phyloP scores from a whole-genome alignment of 2,797 vertebrate species.

The Prunella strophiata region DNA sequence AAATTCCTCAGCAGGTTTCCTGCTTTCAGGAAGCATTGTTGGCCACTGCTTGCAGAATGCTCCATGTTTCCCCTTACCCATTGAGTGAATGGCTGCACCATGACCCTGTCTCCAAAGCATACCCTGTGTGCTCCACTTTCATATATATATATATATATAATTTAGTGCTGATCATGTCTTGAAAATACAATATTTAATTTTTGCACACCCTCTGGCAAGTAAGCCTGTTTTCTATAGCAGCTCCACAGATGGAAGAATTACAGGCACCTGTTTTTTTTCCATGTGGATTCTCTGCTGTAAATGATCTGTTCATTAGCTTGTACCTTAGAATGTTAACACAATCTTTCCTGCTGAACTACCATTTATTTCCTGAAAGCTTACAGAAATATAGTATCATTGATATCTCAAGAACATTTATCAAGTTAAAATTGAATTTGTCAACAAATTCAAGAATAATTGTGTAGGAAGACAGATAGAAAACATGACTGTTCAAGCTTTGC shows the following conservation, averaged over 20 bases:
- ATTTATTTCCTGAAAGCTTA: background rate
- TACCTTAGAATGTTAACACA: background rate
- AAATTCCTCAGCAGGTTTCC: background rate
- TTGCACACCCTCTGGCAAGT: background rate
- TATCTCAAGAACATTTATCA: background rate
- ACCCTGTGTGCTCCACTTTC: background rate
- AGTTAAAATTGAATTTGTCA: background rate
- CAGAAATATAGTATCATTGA: background rate
- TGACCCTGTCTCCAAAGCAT: background rate
- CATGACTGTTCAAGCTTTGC: background rate
- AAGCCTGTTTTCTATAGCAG: background rate
- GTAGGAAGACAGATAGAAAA: background rate
- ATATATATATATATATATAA: background rate
- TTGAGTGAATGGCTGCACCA: background rate
- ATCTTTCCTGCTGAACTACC: background rate
- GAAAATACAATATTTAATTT: background rate
- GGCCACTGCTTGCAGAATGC: background rate
- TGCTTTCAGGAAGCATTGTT: fast-evolving
- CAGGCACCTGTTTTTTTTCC: background rate
- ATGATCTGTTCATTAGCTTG: background rate
- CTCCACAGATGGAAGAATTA: background rate
- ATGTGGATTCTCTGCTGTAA: background rate
- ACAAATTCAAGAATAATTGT: background rate
- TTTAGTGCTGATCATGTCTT: background rate
- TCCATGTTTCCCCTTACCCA: background rate